Evolutionary conservation across 2,113 vertebrate species (phyloP).

Genomic region (Sinosuthora webbiana): DNA sequence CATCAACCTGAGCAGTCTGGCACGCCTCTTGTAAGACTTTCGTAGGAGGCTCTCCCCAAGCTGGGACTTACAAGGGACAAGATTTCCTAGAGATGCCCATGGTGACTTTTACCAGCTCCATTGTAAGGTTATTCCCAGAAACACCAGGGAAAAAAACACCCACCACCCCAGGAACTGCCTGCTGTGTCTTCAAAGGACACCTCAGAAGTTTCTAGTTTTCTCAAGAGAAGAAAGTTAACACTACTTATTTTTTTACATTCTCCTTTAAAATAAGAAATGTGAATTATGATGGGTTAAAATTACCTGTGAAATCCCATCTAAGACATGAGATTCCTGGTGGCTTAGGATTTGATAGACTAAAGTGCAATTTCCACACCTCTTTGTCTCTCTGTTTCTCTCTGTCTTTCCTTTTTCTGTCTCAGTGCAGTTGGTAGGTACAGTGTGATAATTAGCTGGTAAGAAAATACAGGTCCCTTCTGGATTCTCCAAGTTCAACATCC

Average conservation of each 20-base stretch:
- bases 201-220: conserved; percentile 4
- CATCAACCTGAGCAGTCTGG: conserved; percentile 76
- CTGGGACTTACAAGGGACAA: conserved; percentile 7
- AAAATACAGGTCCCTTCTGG: conserved; percentile 67
- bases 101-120: background rate
- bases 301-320: background rate
- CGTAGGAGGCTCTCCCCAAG: background rate
- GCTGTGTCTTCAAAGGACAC: background rate
- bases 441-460: conserved; percentile 67
- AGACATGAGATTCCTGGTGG: conserved; percentile 29
- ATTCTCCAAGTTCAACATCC: conserved; percentile 51
- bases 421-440: conserved; percentile 61
- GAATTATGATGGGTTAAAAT: background rate
- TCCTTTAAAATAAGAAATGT: conserved; percentile 50
- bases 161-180: background rate
- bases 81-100: background rate
- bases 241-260: conserved; percentile 63
- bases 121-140: background rate
- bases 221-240: conserved; percentile 25
- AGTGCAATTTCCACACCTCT: conserved; percentile 50
- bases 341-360: conserved; percentile 20
- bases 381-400: background rate
- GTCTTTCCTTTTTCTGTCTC: conserved; percentile 8
- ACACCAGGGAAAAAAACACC: background rate
- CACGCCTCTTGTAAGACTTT: conserved; percentile 78